Conservation (phyloP, 2,888 invertebrate genomes). For the Andrena chrysosceles region DNA sequence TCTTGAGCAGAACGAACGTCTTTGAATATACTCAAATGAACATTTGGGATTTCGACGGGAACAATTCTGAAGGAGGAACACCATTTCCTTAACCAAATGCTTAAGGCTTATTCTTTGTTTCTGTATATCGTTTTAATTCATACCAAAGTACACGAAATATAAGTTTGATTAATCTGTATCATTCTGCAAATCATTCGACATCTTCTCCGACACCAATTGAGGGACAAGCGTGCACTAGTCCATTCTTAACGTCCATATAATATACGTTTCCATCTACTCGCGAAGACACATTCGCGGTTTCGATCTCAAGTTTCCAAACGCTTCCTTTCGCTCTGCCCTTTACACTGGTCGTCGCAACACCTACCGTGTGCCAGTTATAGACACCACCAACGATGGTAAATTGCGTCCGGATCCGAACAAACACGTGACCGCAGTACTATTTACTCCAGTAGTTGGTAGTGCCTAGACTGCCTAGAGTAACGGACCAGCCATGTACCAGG, state of each 20-base stretch:
- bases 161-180: background rate
- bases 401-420: slow-evolving; percentile 64
- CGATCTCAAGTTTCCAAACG: slow-evolving; percentile 20
- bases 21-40: slow-evolving; percentile 43
- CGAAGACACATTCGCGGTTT: background rate
- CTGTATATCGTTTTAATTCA: background rate
- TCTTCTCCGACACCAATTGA: background rate
- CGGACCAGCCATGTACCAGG: slow-evolving; percentile 67
- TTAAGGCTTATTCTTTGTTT: background rate
- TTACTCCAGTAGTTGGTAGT: slow-evolving; percentile 67
- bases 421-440: slow-evolving; percentile 64
- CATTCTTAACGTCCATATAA: background rate
- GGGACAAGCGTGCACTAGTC: background rate
- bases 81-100: slow-evolving; percentile 21
- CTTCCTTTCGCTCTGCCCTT: slow-evolving; percentile 23
- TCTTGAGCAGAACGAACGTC: slow-evolving; percentile 40
- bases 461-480: slow-evolving; percentile 65
- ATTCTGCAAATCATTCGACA: background rate
- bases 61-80: slow-evolving; percentile 39
- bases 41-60: slow-evolving; percentile 42
- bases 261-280: background rate
- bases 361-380: slow-evolving; percentile 49
- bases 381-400: slow-evolving; percentile 60
- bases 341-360: slow-evolving; percentile 36
- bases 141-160: background rate